Evolutionary conservation across 2,797 vertebrate genomes (phyloP).

Genomic region (Sebastes diaconus): DNA sequence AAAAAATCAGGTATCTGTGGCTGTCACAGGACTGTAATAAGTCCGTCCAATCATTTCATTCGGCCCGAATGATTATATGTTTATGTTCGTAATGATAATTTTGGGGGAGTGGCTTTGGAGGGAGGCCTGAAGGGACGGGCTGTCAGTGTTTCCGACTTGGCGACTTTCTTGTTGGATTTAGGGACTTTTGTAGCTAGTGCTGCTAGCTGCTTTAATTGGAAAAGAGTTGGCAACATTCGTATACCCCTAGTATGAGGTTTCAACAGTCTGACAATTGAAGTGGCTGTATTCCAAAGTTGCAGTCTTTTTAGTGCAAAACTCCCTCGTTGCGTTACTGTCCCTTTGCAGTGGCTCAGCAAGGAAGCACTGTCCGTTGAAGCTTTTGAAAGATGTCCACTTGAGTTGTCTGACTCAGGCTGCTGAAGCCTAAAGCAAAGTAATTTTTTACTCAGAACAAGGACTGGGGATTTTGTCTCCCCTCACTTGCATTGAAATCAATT

Average conservation of each 20-base stretch:
- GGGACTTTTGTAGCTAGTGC: too few species aligned
- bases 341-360: not conserved
- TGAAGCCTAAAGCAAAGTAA: not conserved
- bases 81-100: too few species aligned
- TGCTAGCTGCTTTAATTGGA: too few species aligned
- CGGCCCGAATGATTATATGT: too few species aligned
- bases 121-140: too few species aligned
- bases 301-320: not conserved
- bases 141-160: too few species aligned
- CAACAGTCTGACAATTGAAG: not conserved
- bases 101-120: too few species aligned
- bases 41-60: too few species aligned
- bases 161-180: too few species aligned
- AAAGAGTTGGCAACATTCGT: too few species aligned
- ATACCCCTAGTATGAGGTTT: not conserved
- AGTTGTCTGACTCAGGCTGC: not conserved
- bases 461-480: not conserved
- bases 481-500: not conserved
- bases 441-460: not conserved
- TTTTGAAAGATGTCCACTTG: not conserved
- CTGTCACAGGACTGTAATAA: too few species aligned
- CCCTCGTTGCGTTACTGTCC: rapidly evolving
- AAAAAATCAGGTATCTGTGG: too few species aligned
- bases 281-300: not conserved
- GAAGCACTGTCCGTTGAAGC: not conserved